Base-by-base conservation (phyloP, 2,797 vertebrate species). In the Melanotaenia trifasciata region DNA sequence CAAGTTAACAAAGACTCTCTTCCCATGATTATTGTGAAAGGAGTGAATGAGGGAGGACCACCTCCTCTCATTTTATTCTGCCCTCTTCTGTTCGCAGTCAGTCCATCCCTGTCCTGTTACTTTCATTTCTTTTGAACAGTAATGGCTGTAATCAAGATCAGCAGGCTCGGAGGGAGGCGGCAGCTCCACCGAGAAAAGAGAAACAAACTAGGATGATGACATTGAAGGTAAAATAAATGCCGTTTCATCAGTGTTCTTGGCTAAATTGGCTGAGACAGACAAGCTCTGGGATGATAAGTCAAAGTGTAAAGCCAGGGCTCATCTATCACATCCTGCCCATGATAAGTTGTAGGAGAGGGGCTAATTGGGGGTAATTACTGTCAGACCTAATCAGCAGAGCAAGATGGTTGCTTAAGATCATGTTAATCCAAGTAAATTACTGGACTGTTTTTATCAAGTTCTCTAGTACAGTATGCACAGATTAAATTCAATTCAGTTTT, bases 141-240 rank as follows among this genome's bases (percentile, higher is more conserved):
- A 80, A 83, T 67, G 67, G 78, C 64, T 76, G 80, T 78, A 90
- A 88, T 58, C 13, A 33, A 87, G 66, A 84, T 73, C 66, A 58
- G 56, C 58, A 70, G 64, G 60, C 56, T 79, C 36, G 26, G 66
- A 61, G 66, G 58, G 74, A 79, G 81, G 79, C n/a, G 63, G 83
- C 79, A 73, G 78, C 76, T 73, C 78, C 40, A 22, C 64, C 0
- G 9, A 78, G 59, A 50, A 87, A 88, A 90, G 79, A 86, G 66
- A 89, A 93, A 92, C 90, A 90, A 91, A 87, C 84, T 45, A 58
- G 47, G 62, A 87, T 70, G 86, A 84, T 79, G 83, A 87, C 76
- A 80, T 70, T 14, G 77, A 78, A 83, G 84, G 80, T 88, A 88
- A 93, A 91, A 90, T 89, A 90, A 92, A 92, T 87, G 57, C 70